Evolutionary conservation across 2,113 vertebrate species (phyloP).

Genomic region (Petrocephalus microphthalmus): DNA sequence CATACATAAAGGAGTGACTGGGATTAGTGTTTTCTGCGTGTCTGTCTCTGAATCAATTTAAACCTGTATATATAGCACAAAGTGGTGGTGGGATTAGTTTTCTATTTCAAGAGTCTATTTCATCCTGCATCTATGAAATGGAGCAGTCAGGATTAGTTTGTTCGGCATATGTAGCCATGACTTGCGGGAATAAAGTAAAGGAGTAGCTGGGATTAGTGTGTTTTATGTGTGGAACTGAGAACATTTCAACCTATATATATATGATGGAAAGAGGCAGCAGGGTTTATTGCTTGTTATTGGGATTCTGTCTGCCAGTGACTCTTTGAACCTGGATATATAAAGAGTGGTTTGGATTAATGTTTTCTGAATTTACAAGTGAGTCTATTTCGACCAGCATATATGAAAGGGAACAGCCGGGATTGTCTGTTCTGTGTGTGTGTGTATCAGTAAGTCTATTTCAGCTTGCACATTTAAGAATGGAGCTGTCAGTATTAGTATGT

Average conservation of each 20-base stretch:
- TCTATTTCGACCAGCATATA: background rate
- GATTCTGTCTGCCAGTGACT: background rate
- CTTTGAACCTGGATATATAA: background rate
- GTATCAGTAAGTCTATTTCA: background rate
- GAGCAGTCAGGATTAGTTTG: background rate
- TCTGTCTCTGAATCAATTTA: background rate
- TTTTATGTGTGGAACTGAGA: background rate
- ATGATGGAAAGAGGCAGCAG: background rate
- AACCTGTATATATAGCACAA: background rate
- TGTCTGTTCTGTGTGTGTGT: background rate
- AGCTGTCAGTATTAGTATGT: background rate
- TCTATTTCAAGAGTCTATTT: background rate
- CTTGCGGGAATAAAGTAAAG: background rate
- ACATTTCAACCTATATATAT: background rate
- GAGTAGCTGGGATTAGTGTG: background rate
- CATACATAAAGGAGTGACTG: background rate
- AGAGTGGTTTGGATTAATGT: background rate
- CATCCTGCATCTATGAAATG: background rate
- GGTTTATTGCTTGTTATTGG: background rate
- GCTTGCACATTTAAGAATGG: background rate
- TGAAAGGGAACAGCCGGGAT: background rate
- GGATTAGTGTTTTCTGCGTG: background rate
- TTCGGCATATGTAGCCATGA: background rate
- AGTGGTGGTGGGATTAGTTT: background rate
- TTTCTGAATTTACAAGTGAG: background rate